A percentile compares a stretch with the other conserved stretches of the same genome.
Evolutionary conservation across 1,140 invertebrate species (phyloP).

Genomic region (Bombus impatiens): DNA sequence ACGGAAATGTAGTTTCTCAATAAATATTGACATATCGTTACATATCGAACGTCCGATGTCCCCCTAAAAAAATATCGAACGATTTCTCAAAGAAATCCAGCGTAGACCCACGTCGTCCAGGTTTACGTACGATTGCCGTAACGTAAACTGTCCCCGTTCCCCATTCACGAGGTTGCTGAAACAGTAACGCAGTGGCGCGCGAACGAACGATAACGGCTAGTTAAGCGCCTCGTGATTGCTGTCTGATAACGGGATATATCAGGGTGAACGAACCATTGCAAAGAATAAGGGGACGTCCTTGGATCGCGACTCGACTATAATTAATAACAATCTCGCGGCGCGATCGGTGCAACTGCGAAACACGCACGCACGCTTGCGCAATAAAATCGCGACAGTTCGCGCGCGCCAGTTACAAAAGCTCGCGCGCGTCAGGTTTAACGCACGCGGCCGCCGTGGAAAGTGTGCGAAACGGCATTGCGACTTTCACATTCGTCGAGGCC

Average conservation of each 20-base stretch:
- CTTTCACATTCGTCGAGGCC: conserved; percentile 69
- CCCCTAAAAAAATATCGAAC: neutral
- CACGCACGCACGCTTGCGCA: conserved; percentile 39
- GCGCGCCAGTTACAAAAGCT: neutral
- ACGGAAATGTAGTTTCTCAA: no score
- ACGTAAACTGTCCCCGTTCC: conserved; percentile 10
- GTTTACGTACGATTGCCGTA: neutral
- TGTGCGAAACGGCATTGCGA: conserved; percentile 61
- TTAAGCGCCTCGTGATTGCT: conserved; percentile 17
- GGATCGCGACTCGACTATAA: conserved; percentile 16
- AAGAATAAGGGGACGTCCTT: conserved; percentile 31
- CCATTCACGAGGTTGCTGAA: conserved; percentile 1
- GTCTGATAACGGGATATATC: conserved; percentile 29
- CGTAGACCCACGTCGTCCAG: neutral
- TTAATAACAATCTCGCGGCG: conserved; percentile 42
- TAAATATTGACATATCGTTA: no score
- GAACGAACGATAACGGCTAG: conserved; percentile 24
- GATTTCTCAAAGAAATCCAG: neutral
- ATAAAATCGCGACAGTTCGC: conserved; percentile 43
- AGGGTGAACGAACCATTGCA: conserved; percentile 33
- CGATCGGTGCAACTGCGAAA: conserved; percentile 33
- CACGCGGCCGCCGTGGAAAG: conserved; percentile 50
- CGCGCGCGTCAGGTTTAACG: neutral
- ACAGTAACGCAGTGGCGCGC: neutral
- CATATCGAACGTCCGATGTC: no score